Evolutionary conservation across 2,888 invertebrate species (phyloP).

Genomic region (Brachypalpus laphriformis): DNA sequence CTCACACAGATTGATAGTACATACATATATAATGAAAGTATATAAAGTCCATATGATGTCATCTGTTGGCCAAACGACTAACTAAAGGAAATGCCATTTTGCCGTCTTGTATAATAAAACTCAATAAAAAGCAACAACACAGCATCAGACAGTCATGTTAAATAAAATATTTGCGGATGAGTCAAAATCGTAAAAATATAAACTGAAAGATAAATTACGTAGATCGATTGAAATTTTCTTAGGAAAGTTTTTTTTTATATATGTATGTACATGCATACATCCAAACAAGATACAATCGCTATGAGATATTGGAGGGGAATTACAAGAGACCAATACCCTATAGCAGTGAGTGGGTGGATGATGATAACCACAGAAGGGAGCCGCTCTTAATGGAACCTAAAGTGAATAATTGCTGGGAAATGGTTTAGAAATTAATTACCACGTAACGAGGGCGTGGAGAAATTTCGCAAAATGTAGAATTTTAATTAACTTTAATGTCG

Average conservation of each 20-base stretch:
- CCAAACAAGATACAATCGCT: not conserved
- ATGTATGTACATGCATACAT: not conserved
- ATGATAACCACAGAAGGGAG: not conserved
- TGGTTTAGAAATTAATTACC: not conserved
- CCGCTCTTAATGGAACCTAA: not conserved
- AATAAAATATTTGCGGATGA: slow-evolving; percentile 20
- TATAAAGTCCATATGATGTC: slow-evolving; percentile 25
- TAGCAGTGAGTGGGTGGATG: not conserved
- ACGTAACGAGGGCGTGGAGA: not conserved
- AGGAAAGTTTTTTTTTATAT: not conserved
- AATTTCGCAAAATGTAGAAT: not conserved
- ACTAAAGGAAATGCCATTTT: slow-evolving; percentile 17
- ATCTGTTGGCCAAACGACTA: slow-evolving; percentile 26
- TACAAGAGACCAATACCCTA: not conserved
- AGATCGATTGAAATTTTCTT: slow-evolving; percentile 7
- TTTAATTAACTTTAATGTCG: not conserved
- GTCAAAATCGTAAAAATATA: slow-evolving; percentile 29
- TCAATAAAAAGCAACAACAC: slow-evolving; percentile 3
- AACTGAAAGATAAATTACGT: slow-evolving; percentile 16
- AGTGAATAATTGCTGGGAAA: slow-evolving; percentile 6
- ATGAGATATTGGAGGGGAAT: not conserved
- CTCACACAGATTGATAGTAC: not conserved
- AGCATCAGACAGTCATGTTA: not conserved
- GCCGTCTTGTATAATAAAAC: not conserved
- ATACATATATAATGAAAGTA: not conserved